Evolutionary conservation across 2,797 vertebrate genomes (phyloP), one percentile per base, ranked within the genome.

Genomic region (Netta rufina): DNA sequence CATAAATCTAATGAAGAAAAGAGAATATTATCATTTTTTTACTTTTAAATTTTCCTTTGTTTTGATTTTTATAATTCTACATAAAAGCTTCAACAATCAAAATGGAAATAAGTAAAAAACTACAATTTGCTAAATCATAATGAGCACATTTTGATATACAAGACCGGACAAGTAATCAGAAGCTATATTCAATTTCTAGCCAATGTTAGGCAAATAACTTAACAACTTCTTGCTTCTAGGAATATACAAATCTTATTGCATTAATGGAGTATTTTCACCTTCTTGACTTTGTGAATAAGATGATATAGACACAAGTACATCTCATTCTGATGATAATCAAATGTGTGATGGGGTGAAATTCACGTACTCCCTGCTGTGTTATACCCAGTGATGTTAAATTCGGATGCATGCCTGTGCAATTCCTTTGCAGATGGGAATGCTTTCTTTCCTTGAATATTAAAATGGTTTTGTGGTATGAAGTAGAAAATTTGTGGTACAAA

Each of bases 401-500:
- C 72, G 62, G 65, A 89, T 93, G 77, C 43, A 43, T 75, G 73
- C 36, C 81, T 92, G 54, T 66, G 32, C 33, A 81, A 64, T 61
- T 70, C 27, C 24, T 89, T 75, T 84, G 58, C 84, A 91, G 62
- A 88, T 67, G 81, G 76, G 27, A 80, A 51, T 56, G 49, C 19
- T 81, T 90, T 91, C 41, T 73, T 93, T 80, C 66, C 66, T 80
- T 93, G 75, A 90, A 67, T 90, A 66, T 49, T 94, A 80, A 93
- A 94, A 72, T 33, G 45, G 20, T 54, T 85, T 36, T 2, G 0
- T 76, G 54, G 65, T 79, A 86, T 45, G 38, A 91, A 73, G 89
- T 70, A 84, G 71, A 87, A 90, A 84, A 89, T 38, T 75, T 86
- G 78, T 80, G 80, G 79, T 92, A 90, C 83, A 79, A 90, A 95